A percentile compares a stretch with the other conserved stretches of the same genome.
Conservation (phyloP, 1,140 invertebrate species). For the Caerostris extrusa region DNA sequence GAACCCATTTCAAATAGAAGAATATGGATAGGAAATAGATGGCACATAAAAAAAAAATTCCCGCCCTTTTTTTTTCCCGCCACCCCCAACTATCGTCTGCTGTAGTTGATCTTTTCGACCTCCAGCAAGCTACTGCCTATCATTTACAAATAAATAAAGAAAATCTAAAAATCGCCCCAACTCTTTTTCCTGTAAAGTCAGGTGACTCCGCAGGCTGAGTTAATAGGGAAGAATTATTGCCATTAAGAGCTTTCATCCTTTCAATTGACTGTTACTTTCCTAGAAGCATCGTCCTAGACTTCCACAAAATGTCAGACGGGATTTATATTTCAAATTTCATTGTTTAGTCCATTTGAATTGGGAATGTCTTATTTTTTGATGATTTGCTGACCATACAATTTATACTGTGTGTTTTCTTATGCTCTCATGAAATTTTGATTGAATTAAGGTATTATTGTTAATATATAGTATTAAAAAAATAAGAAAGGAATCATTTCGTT, state of each 20-base stretch:
- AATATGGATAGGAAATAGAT: slow-evolving; percentile 25
- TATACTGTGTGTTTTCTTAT: no score
- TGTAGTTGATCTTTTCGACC: slow-evolving; percentile 11
- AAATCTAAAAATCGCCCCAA: neutral
- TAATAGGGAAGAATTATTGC: slow-evolving; percentile 18
- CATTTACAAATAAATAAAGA: slow-evolving; percentile 22
- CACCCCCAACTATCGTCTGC: neutral
- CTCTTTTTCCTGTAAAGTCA: neutral
- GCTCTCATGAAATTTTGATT: no score
- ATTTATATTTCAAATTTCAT: no score
- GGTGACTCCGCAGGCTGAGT: neutral
- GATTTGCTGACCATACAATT: no score
- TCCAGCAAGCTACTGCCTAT: slow-evolving; percentile 22
- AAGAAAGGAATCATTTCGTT: no score
- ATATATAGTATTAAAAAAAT: no score
- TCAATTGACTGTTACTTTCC: slow-evolving; percentile 11
- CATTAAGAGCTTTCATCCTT: slow-evolving; percentile 34
- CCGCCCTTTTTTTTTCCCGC: slow-evolving; percentile 18
- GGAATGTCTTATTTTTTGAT: no score
- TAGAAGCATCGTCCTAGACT: neutral
- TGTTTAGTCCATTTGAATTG: no score
- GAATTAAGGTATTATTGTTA: no score
- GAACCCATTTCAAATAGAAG: neutral
- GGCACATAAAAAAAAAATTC: neutral
- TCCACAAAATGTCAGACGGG: neutral